Evolutionary conservation across 2,113 vertebrate genomes (phyloP).

Genomic region (Onychorhynchus coronatus): DNA sequence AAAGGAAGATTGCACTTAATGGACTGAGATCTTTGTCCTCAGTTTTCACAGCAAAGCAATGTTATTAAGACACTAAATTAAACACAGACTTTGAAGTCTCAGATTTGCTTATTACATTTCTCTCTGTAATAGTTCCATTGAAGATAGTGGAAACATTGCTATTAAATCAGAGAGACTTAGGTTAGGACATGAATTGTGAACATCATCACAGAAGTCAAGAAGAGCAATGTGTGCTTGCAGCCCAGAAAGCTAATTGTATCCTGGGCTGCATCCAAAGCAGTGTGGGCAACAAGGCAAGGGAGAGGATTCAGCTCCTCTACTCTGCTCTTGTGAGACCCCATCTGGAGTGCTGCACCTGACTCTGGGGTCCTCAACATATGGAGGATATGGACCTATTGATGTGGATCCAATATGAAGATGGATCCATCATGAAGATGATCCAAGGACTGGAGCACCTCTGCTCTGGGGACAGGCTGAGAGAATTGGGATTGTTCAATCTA

Average conservation of each 20-base stretch:
- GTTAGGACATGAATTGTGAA: not conserved
- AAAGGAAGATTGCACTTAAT: not conserved
- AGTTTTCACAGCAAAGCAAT: not conserved
- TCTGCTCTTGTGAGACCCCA: not conserved
- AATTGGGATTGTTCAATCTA: not conserved
- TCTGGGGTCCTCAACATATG: not conserved
- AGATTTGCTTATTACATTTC: not conserved
- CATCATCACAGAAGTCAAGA: not conserved
- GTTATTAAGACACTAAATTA: conserved; percentile 31
- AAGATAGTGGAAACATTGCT: not conserved
- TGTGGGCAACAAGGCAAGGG: accelerated
- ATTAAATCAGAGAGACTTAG: not conserved
- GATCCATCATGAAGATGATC: not conserved
- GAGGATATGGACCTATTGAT: not conserved
- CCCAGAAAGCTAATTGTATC: not conserved
- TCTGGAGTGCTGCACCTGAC: not conserved
- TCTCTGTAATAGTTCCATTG: not conserved
- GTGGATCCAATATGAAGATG: not conserved
- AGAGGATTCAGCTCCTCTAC: not conserved
- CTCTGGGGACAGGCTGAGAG: not conserved
- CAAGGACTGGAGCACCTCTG: not conserved
- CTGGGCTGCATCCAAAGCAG: not conserved
- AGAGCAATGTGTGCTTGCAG: not conserved
- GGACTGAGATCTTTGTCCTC: not conserved
- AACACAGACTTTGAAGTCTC: not conserved